phyloP scores from a whole-genome alignment of 2,797 vertebrate species.

The Spea hammondii region DNA sequence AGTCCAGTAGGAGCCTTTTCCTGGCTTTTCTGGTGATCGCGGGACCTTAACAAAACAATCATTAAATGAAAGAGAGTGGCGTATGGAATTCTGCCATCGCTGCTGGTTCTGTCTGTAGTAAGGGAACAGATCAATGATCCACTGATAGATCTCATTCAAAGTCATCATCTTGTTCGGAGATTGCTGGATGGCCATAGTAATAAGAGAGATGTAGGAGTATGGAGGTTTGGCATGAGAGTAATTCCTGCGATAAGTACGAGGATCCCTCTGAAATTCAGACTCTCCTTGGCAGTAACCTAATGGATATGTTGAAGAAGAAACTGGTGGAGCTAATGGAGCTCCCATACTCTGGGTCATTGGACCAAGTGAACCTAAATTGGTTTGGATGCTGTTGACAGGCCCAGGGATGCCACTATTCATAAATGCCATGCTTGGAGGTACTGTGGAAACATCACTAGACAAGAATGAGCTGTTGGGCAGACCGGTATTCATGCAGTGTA shows the following conservation, averaged over 20 bases:
- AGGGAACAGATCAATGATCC: conserved; percentile 50
- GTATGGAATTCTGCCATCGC: conserved; percentile 51
- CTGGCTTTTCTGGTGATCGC: conserved; percentile 48
- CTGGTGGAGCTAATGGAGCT: conserved; percentile 12
- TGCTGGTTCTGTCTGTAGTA: conserved; percentile 53
- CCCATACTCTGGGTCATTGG: conserved; percentile 27
- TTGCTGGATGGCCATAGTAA: conserved; percentile 51
- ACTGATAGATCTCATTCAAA: conserved; percentile 51
- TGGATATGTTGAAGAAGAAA: conserved; percentile 30
- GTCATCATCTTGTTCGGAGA: conserved; percentile 51
- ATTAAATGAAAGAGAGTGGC: conserved; percentile 51
- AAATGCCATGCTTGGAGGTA: conserved; percentile 21
- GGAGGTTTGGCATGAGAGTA: conserved; percentile 49
- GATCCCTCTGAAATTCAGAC: conserved; percentile 42
- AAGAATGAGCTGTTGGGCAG: conserved; percentile 32
- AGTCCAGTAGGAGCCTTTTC: conserved; percentile 51
- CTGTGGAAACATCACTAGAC: conserved; percentile 34
- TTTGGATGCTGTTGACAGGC: conserved; percentile 29
- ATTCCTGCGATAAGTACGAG: conserved; percentile 41
- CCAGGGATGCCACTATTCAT: conserved; percentile 22
- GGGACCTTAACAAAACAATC: conserved; percentile 49
- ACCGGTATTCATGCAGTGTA: conserved; percentile 34
- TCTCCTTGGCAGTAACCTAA: conserved; percentile 37
- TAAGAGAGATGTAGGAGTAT: conserved; percentile 51
- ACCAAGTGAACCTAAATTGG: conserved; percentile 14